Conservation (phyloP, 2,888 invertebrate genomes). For the Strigamia crassipes region DNA sequence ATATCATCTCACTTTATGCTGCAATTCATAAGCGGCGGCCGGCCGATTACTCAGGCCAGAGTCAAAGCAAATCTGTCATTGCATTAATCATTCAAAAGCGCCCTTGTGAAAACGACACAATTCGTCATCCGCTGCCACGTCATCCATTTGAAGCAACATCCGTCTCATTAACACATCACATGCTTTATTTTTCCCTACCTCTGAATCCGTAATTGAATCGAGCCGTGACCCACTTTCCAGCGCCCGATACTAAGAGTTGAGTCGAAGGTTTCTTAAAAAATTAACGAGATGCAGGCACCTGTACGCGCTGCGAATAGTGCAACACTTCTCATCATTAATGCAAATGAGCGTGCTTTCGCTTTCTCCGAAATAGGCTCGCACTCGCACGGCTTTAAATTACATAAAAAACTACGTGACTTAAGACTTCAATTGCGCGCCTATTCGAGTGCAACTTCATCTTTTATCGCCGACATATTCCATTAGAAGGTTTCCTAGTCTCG, state of each 20-base stretch:
- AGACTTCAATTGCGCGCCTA: neutral
- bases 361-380: neutral
- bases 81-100: neutral
- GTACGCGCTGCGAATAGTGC: neutral
- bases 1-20: slow-evolving; percentile 2
- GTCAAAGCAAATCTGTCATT: slow-evolving; percentile 8
- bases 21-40: neutral
- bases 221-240: slow-evolving; percentile 44
- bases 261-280: slow-evolving; percentile 12
- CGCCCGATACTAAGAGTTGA: neutral
- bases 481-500: neutral
- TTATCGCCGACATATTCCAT: neutral
- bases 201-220: slow-evolving; percentile 45
- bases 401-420: slow-evolving; percentile 8
- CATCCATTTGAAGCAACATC: neutral
- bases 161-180: slow-evolving; percentile 2
- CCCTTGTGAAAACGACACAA: neutral
- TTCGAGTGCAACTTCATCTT: neutral
- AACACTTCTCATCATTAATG: slow-evolving; percentile 12
- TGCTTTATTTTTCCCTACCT: slow-evolving; percentile 44
- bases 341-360: neutral
- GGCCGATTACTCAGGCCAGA: neutral
- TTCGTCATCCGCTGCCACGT: neutral
- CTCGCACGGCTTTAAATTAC: neutral
- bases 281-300: slow-evolving; percentile 28